Evolutionary conservation across 2,113 vertebrate species (phyloP).

Genomic region (Anhinga anhinga): DNA sequence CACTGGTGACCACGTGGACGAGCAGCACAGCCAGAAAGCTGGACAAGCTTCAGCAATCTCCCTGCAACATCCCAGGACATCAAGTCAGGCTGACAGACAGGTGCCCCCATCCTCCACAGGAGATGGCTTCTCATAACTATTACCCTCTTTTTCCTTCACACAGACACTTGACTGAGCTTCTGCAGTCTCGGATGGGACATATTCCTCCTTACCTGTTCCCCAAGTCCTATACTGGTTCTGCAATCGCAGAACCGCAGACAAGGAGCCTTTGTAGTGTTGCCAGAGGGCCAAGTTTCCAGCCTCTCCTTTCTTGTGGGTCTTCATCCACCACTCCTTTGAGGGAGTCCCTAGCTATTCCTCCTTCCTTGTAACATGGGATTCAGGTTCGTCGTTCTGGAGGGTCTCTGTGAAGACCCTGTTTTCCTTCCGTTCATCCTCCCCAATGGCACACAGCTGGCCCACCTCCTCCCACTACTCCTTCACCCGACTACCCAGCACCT

Average conservation of each 20-base stretch:
- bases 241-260: not conserved
- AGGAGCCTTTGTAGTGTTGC: not conserved
- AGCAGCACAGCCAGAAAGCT: not conserved
- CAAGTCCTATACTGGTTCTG: not conserved
- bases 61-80: not conserved
- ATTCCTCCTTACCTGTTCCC: not conserved
- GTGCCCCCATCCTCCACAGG: not conserved
- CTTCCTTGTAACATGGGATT: not conserved
- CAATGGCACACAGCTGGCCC: not conserved
- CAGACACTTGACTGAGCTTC: not conserved
- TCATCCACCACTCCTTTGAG: not conserved
- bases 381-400: not conserved
- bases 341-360: not conserved
- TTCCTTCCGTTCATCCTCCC: not conserved
- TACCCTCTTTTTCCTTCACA: not conserved
- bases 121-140: not conserved
- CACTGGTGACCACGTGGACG: not conserved
- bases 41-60: not conserved
- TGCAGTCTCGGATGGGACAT: not conserved
- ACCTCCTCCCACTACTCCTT: not conserved
- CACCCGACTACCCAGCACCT: not conserved
- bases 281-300: not conserved
- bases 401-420: not conserved
- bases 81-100: not conserved
- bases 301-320: not conserved